These are phyloP conservation scores for Phalacrocorax aristotelis DNA, from an alignment of 2,113 vertebrate genomes.

Conservation along the genomic window DNA sequence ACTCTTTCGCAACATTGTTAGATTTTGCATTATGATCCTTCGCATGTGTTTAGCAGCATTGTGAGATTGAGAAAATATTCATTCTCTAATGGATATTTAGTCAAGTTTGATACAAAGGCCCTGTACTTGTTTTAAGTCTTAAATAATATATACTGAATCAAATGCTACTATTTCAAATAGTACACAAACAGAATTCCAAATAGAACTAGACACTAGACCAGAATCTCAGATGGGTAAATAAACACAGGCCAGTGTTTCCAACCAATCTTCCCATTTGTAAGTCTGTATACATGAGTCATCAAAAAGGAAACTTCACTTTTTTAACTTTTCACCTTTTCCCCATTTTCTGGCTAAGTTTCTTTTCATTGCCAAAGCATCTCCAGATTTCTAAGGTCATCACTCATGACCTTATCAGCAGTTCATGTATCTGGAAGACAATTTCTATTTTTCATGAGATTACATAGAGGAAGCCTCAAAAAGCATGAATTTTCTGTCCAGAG, in stretches of 20 bases:
- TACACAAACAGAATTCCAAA: not conserved
- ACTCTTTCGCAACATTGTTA: not conserved
- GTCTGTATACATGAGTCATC: not conserved
- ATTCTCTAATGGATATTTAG: not conserved
- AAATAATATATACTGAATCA: not conserved
- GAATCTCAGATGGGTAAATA: not conserved
- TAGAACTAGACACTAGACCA: not conserved
- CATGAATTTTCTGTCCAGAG: not conserved
- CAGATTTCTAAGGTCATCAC: not conserved
- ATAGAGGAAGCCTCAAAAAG: not conserved
- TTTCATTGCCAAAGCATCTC: not conserved
- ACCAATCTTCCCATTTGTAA: not conserved
- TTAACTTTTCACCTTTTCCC: not conserved
- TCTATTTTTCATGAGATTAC: not conserved
- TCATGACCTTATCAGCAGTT: not conserved
- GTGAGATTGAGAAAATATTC: not conserved
- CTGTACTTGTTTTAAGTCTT: not conserved
- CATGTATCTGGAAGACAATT: not conserved
- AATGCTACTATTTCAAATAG: not conserved
- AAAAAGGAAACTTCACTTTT: not conserved
- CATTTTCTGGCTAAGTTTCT: not conserved
- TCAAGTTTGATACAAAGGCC: not conserved
- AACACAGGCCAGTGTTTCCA: not conserved
- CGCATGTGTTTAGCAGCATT: not conserved
- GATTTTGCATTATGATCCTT: not conserved